A percentile compares a stretch with the other conserved stretches of the same genome.
Evolutionary conservation across 2,888 invertebrate genomes (phyloP).

Genomic region (Limnephilus auricula): DNA sequence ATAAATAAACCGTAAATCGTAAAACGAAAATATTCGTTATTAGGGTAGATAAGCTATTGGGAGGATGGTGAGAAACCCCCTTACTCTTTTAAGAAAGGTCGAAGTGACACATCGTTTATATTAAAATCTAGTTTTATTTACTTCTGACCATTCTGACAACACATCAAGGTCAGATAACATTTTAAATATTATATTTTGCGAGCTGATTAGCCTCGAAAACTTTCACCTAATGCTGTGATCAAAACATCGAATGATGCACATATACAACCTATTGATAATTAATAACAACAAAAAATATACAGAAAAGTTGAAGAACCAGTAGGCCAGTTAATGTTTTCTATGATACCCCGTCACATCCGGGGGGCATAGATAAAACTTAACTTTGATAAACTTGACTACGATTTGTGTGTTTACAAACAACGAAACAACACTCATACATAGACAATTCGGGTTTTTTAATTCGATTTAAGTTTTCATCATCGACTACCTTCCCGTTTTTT

Average conservation of each 20-base stretch:
- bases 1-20: too few relatives aligned
- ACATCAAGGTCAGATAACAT: background rate
- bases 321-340: background rate
- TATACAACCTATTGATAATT: background rate
- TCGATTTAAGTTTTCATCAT: background rate
- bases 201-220: background rate
- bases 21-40: too few relatives aligned
- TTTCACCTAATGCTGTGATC: background rate
- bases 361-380: slow-evolving; percentile 55
- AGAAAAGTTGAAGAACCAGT: background rate
- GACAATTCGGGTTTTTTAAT: background rate
- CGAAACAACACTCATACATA: background rate
- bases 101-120: background rate
- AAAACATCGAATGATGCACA: background rate
- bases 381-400: background rate
- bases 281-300: background rate
- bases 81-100: background rate
- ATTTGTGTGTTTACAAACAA: slow-evolving; percentile 3
- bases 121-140: background rate
- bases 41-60: too few relatives aligned
- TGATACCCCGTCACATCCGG: slow-evolving; percentile 51
- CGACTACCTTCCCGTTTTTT: background rate
- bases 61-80: too few relatives aligned
- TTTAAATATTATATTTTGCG: background rate
- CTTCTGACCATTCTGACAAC: background rate